Evolutionary conservation across 2,797 vertebrate species (phyloP), one percentile per base, ranked within the genome.

Genomic region (Sebastes iracundus): DNA sequence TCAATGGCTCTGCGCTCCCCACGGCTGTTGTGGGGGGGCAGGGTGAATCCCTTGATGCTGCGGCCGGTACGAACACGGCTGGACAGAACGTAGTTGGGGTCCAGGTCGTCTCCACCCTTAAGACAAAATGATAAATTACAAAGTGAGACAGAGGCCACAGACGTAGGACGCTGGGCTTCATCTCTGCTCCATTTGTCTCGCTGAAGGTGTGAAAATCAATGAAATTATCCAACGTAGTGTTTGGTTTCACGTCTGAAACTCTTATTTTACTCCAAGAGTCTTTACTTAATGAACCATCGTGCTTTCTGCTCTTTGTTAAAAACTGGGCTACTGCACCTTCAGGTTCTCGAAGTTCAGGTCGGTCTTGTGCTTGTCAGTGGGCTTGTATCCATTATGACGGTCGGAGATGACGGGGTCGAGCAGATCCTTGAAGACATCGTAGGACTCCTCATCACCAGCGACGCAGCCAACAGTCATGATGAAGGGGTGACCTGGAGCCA

Each of bases 381-480:
- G 85, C 79, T 98, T 98, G 96, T 96, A 99, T 94, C 97, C 97
- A 49, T 95, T 91, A 7, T 99, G 97, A 86, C 97, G 97, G 93
- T 98, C 97, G 2, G 93, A 95, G 93, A 99, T 99, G 92, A 99
- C 28, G 25, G 97, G 96, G 93, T 99, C 97, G 0, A 99, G 87
- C 72, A 99, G 95, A 0, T 97, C 97, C 94, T 97, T 98, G 95
- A 99, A 99, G 32, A 97, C 93, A 0, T 91, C 92, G 0, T 99
- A 99, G 82, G 94, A 96, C 87, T 99, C 97, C 91, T 99, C 97
- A 22, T 99, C 97, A 60, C 97, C 97, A 16, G 97, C 97, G 10
- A 99, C 97, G 1, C 97, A 98, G 93, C 97, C 97, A 77, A 99
- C 97, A 0, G 97, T 99, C 97, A 99, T 98, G 96, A 99, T 99